phyloP scores from a whole-genome alignment of 2,113 vertebrate species.

The Dipodomys spectabilis region DNA sequence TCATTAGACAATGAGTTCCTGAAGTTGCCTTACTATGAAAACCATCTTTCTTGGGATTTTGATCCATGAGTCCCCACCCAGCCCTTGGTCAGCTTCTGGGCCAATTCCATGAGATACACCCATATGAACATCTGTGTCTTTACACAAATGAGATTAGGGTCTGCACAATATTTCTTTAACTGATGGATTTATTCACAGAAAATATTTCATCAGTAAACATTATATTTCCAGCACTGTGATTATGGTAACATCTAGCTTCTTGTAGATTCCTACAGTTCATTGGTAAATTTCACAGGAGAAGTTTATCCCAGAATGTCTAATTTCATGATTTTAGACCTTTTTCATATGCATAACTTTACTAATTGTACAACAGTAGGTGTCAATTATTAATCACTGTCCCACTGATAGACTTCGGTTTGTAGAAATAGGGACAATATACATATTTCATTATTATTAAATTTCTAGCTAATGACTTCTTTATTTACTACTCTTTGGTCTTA shows the following conservation, averaged over 20 bases:
- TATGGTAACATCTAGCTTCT: not conserved
- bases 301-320: no score
- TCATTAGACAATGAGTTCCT: not conserved
- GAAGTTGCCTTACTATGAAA: rapidly evolving
- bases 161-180: not conserved
- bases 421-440: no score
- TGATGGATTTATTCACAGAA: not conserved
- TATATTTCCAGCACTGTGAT: not conserved
- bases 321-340: not conserved
- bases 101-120: not conserved
- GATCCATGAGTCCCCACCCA: not conserved
- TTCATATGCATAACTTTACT: not conserved
- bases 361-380: not conserved
- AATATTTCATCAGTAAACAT: not conserved
- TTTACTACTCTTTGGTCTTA: not conserved
- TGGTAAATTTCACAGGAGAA: no score
- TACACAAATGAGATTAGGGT: not conserved
- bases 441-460: not conserved
- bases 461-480: not conserved
- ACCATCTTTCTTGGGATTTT: not conserved
- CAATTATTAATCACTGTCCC: not conserved
- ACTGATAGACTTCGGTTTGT: no score
- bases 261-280: no score
- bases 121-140: not conserved
- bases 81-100: not conserved